Conservation (phyloP, 2,888 invertebrate species). For the Noctua janthina region DNA sequence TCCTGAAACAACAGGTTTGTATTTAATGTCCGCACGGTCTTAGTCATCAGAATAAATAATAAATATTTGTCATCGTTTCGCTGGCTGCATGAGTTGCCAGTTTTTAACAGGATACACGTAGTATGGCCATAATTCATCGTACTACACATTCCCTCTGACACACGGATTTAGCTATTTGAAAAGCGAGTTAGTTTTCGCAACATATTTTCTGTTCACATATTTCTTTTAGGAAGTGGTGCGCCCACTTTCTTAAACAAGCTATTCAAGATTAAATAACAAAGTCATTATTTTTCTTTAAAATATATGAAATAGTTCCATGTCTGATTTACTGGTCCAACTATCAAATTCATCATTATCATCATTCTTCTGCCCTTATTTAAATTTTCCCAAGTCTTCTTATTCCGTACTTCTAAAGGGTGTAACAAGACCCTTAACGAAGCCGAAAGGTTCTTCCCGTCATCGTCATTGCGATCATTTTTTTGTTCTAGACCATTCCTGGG, state of each 20-base stretch:
- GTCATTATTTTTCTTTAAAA: not conserved
- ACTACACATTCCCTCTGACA: conserved; percentile 25
- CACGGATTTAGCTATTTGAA: conserved; percentile 25
- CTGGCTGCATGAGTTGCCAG: conserved; percentile 29
- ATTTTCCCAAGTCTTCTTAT: not conserved
- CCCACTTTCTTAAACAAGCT: not conserved
- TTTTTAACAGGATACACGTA: conserved; percentile 37
- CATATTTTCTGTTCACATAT: conserved; percentile 14
- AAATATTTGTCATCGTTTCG: conserved; percentile 42
- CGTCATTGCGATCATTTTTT: too few relatives aligned
- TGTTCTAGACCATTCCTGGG: too few relatives aligned
- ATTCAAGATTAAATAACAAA: not conserved
- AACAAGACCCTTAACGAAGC: too few relatives aligned
- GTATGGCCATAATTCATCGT: conserved; percentile 44
- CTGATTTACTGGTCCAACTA: not conserved
- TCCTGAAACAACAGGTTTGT: not conserved
- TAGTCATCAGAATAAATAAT: conserved; percentile 49
- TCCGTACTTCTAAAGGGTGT: too few relatives aligned
- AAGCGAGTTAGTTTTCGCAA: conserved; percentile 17
- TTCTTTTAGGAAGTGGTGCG: not conserved
- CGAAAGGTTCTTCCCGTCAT: too few relatives aligned
- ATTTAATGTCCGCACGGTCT: not conserved
- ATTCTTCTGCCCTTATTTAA: not conserved
- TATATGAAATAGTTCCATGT: not conserved
- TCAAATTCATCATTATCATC: not conserved